Evolutionary conservation across 2,113 vertebrate genomes (phyloP).

Genomic region (Agelaius tricolor): DNA sequence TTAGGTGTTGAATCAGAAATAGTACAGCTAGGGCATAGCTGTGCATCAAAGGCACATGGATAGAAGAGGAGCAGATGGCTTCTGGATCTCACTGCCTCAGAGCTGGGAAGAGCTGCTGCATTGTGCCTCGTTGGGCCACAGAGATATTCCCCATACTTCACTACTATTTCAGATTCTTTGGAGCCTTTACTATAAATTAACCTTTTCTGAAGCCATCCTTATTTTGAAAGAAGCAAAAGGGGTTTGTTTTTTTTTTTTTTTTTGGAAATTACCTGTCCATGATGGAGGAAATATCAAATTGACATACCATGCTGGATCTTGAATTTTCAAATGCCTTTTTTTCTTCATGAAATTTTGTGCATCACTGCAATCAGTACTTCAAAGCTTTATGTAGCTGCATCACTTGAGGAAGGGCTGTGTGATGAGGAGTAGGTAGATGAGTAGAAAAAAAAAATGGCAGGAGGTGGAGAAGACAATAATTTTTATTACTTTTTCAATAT

Average conservation of each 20-base stretch:
- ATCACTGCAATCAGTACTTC: not conserved
- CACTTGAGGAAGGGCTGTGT: not conserved
- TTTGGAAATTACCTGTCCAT: constrained; percentile 15
- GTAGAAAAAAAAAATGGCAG: not conserved
- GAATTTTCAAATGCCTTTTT: constrained; percentile 1
- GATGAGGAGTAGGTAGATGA: not conserved
- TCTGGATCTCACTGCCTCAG: not conserved
- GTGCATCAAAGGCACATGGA: not conserved
- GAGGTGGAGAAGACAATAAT: not conserved
- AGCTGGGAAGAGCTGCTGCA: not conserved
- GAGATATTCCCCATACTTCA: not conserved
- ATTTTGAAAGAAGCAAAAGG: not conserved
- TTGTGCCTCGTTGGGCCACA: not conserved
- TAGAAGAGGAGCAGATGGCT: not conserved
- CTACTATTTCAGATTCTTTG: not conserved
- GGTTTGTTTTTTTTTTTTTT: not conserved
- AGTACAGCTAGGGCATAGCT: not conserved
- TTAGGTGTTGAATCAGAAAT: not conserved
- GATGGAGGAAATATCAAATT: constrained; percentile 29
- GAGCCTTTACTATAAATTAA: not conserved
- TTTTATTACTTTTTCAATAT: constrained; percentile 23
- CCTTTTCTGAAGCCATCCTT: not conserved
- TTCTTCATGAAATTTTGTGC: constrained; percentile 40
- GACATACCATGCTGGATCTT: not conserved
- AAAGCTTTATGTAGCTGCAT: constrained; percentile 18